These are phyloP conservation scores for Sphaeridia pumilis DNA, from an alignment of 2,888 invertebrate genomes.

Conservation along the genomic window DNA sequence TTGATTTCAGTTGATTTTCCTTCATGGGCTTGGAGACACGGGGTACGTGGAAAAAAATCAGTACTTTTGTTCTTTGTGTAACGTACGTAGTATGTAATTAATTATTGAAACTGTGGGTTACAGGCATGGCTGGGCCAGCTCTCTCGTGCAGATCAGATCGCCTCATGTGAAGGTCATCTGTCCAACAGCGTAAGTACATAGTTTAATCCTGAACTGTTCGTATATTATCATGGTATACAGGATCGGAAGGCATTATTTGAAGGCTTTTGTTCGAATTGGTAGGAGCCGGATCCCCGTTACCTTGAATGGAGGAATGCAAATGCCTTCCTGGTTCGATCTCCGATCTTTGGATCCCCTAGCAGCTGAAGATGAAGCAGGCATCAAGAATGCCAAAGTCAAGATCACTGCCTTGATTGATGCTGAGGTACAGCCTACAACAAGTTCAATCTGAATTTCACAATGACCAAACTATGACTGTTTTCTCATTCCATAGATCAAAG, in stretches of 20 bases:
- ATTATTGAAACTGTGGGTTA: too few species aligned
- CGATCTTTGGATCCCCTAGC: constrained; percentile 58
- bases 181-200: constrained; percentile 47
- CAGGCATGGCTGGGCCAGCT: constrained; percentile 88
- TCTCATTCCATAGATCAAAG: constrained; percentile 6
- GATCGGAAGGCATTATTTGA: too few species aligned
- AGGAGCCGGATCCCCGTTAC: constrained; percentile 76
- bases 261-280: too few species aligned
- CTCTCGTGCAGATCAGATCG: constrained; percentile 65
- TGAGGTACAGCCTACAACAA: constrained; percentile 20
- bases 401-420: constrained; percentile 28
- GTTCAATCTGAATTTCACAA: background rate
- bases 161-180: constrained; percentile 84
- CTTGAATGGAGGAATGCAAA: constrained; percentile 75
- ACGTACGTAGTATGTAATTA: too few species aligned
- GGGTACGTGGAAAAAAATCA: too few species aligned
- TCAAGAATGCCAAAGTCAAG: constrained; percentile 36
- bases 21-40: constrained; percentile 91
- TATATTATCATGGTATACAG: too few species aligned
- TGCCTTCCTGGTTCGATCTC: constrained; percentile 90
- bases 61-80: too few species aligned
- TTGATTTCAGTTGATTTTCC: constrained; percentile 74
- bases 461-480: too few species aligned
- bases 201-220: background rate
- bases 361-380: constrained; percentile 77